A percentile compares a stretch with the other conserved stretches of the same genome.
Conservation (phyloP, 2,113 vertebrate species). For the Tor tambroides region DNA sequence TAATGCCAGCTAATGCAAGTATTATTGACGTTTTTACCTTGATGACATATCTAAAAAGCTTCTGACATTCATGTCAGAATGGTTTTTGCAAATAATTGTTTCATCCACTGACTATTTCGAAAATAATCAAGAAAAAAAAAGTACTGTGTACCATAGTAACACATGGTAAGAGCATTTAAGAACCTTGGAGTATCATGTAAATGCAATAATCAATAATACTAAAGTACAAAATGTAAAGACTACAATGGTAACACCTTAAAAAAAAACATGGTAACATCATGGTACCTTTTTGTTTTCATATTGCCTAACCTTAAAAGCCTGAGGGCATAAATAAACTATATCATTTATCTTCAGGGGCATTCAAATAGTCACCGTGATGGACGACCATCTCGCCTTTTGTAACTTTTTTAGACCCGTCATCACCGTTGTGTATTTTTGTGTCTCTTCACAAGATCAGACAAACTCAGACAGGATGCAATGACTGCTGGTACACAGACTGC, state of each 20-base stretch:
- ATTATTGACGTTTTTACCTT: too few species aligned
- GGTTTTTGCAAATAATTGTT: too few species aligned
- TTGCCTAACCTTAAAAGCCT: not conserved
- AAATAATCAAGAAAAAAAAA: not conserved
- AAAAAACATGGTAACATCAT: not conserved
- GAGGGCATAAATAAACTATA: not conserved
- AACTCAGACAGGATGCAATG: slow-evolving; percentile 7
- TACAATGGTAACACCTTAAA: not conserved
- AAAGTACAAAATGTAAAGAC: not conserved
- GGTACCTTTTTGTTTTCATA: too few species aligned
- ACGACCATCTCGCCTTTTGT: not conserved
- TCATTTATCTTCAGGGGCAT: slow-evolving; percentile 30
- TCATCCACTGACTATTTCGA: too few species aligned
- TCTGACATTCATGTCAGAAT: too few species aligned
- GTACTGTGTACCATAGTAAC: not conserved
- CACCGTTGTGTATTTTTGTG: slow-evolving; percentile 35
- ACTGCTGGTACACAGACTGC: slow-evolving; percentile 39
- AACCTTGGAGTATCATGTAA: not conserved
- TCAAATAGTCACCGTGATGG: slow-evolving; percentile 2
- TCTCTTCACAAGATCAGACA: not conserved
- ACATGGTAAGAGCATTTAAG: not conserved
- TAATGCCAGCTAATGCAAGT: too few species aligned
- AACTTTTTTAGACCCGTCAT: slow-evolving; percentile 44
- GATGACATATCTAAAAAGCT: too few species aligned
- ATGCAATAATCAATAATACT: not conserved